Conservation (phyloP, 2,888 invertebrate genomes). For the Coenonympha arcania region DNA sequence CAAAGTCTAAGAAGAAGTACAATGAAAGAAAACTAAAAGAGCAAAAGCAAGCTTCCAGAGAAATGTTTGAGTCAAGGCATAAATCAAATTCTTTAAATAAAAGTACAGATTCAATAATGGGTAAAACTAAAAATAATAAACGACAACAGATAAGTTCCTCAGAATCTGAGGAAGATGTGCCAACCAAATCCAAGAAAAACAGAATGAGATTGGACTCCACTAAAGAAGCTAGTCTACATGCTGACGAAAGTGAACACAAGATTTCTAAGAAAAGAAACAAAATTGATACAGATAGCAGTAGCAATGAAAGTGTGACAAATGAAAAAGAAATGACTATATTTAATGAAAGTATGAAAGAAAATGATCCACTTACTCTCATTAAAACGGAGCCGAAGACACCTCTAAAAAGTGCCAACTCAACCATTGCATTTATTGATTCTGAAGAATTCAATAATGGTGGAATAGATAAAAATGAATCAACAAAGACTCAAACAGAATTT, state of each 20-base stretch:
- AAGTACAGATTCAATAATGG: conserved; percentile 23
- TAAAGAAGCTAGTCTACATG: conserved; percentile 17
- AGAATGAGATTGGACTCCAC: conserved; percentile 53
- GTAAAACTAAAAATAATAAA: conserved; percentile 36
- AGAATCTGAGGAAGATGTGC: conserved; percentile 42
- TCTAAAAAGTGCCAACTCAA: conserved; percentile 40
- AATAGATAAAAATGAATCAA: conserved; percentile 38
- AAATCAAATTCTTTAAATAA: conserved; percentile 38
- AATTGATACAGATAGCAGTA: conserved; percentile 41
- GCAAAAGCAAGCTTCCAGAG: conserved; percentile 61
- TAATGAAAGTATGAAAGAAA: conserved; percentile 35
- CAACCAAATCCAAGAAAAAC: conserved; percentile 40
- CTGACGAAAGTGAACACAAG: conserved; percentile 10
- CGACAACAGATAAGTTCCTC: conserved; percentile 43
- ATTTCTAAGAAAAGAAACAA: conserved; percentile 35
- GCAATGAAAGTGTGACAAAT: conserved; percentile 37
- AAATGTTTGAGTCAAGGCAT: conserved; percentile 65
- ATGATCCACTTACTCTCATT: conserved; percentile 48
- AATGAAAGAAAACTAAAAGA: conserved; percentile 57
- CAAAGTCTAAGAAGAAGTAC: conserved; percentile 61
- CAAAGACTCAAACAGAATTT: conserved; percentile 40
- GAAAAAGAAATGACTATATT: conserved; percentile 54
- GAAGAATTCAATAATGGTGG: conserved; percentile 39
- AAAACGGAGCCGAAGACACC: conserved; percentile 58
- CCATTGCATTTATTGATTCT: conserved; percentile 42